Conservation (phyloP, 2,797 vertebrate species). For the Lagodon rhomboides region DNA sequence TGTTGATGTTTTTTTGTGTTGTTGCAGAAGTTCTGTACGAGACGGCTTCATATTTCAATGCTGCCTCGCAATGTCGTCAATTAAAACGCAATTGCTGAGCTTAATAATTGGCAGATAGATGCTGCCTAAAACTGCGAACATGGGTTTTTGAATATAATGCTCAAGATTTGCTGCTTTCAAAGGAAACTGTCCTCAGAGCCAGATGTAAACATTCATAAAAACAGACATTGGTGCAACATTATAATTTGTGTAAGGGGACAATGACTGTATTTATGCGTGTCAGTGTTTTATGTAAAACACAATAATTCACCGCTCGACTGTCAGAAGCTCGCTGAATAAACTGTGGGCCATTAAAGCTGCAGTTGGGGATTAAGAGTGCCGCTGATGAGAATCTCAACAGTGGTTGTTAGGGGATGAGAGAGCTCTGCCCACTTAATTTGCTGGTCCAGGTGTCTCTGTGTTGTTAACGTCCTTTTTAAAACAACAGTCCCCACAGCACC, state of each 20-base stretch:
- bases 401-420: conserved; percentile 40
- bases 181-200: conserved; percentile 12
- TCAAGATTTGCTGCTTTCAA: conserved; percentile 23
- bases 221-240: neutral
- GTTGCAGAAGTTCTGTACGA: conserved; percentile 9
- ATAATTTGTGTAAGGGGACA: conserved; percentile 2
- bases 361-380: conserved; percentile 45
- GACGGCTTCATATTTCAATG: conserved; percentile 37
- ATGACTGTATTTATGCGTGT: conserved; percentile 1
- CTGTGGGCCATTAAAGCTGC: conserved; percentile 52
- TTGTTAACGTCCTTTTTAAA: conserved; percentile 53
- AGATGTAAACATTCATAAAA: conserved; percentile 22
- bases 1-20: conserved; percentile 42
- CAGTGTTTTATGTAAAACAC: conserved; percentile 23
- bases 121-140: neutral
- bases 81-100: conserved; percentile 3
- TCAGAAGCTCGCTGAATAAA: conserved; percentile 33
- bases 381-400: conserved; percentile 52
- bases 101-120: conserved; percentile 13
- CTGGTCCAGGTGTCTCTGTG: conserved; percentile 46
- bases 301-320: conserved; percentile 14
- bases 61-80: conserved; percentile 23
- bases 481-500: conserved; percentile 36
- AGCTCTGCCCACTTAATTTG: conserved; percentile 30
- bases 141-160: conserved; percentile 1